Conservation (phyloP, 2,113 vertebrate species). For the Grammomys dolichurus region DNA sequence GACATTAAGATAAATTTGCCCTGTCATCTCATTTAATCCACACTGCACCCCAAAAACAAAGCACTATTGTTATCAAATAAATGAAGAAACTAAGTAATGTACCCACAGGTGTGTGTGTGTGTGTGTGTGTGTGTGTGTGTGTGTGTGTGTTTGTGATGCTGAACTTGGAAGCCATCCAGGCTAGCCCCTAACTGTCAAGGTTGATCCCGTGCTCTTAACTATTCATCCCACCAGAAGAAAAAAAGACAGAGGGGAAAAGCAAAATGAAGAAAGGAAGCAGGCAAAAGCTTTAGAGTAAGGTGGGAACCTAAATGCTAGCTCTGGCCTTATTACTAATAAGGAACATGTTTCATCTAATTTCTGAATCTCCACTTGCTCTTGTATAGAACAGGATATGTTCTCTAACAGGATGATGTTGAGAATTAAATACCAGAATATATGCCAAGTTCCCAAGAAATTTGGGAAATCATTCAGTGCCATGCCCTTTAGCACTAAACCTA, state of each 20-base stretch:
- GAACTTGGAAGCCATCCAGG: background rate
- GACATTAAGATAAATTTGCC: background rate
- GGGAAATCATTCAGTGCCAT: background rate
- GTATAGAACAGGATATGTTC: background rate
- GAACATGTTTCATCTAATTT: background rate
- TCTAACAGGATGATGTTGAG: background rate
- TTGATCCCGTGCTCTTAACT: background rate
- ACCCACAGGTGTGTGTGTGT: background rate
- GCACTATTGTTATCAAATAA: background rate
- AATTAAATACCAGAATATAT: background rate
- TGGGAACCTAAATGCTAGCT: background rate
- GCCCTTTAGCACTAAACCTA: background rate
- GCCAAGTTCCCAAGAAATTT: background rate
- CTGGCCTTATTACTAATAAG: background rate
- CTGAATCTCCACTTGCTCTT: background rate
- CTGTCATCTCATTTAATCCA: background rate
- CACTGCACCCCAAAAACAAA: background rate
- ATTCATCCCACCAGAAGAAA: background rate
- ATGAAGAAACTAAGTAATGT: background rate
- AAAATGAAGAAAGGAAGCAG: background rate
- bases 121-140: background rate
- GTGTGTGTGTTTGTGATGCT: background rate
- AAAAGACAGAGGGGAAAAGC: background rate
- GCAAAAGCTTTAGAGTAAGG: background rate
- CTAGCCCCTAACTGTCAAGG: background rate